These are phyloP conservation scores for Dendrophyllia cribrosa DNA, from an alignment of 64 coral and sea anemone species.

Conservation along the genomic window DNA sequence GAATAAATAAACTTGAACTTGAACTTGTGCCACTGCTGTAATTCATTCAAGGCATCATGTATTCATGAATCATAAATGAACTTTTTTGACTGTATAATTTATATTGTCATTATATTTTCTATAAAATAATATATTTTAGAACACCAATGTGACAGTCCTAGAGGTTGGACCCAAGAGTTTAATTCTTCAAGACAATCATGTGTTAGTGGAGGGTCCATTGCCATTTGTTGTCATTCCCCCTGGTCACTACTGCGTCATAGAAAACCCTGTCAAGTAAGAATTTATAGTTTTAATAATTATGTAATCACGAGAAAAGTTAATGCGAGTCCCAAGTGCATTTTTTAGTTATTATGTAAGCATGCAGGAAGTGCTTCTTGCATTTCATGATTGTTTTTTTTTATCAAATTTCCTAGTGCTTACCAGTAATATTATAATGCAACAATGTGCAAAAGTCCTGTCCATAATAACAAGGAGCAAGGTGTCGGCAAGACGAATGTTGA, in stretches of 20 bases:
- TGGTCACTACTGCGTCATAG: conserved; percentile 88
- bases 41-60: too few species aligned
- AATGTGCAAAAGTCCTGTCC: too few species aligned
- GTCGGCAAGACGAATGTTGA: too few species aligned
- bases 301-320: not conserved
- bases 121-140: conserved; percentile 71
- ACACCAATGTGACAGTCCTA: conserved; percentile 94
- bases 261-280: conserved; percentile 95
- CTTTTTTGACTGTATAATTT: too few species aligned
- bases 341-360: not conserved
- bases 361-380: too few species aligned
- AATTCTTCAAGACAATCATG: conserved; percentile 98
- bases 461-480: too few species aligned
- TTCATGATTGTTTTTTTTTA: too few species aligned
- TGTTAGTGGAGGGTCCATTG: conserved; percentile 73
- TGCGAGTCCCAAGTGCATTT: not conserved
- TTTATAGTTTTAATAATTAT: not conserved
- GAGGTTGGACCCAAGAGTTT: conserved; percentile 92
- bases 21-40: too few species aligned
- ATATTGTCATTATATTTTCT: too few species aligned
- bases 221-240: conserved; percentile 91
- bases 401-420: too few species aligned
- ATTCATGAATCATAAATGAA: too few species aligned
- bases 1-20: too few species aligned
- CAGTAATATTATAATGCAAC: not conserved